Evolutionary conservation across 2,797 vertebrate genomes (phyloP), one percentile per base, ranked within the genome.

Genomic region (Sardinella longiceps): DNA sequence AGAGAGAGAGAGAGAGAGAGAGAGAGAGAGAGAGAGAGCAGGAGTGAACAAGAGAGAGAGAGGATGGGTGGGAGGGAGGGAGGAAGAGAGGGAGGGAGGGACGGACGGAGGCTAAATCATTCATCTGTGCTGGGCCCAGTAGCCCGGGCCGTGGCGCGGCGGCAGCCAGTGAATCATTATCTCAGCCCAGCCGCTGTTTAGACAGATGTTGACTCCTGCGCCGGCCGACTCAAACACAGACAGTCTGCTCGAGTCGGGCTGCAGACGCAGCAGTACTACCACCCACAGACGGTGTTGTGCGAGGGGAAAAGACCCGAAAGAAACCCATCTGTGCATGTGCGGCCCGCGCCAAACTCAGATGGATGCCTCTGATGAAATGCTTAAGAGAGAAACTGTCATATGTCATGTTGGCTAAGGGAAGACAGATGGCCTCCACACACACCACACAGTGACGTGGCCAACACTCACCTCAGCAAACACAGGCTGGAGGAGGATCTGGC

Each of bases 101-200:
- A 30, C 20, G 25, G n/a, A 37, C 3, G 20, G 81, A 83, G 58
- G 51, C 82, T 60, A 82, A 86, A 30, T 85, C 83, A 86, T 85
- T 50, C 70, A 70, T 83, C 53, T 46, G 63, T 84, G 84, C 50
- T 81, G 83, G 58, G 77, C 80, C 43, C 60, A 87, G 84, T 85
- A 46, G 80, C 88, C 90, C 84, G 84, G 87, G 84, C 87, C 86
- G n/a, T n/a, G n/a, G n/a, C n/a, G n/a, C n/a, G n/a, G n/a, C n/a
- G n/a, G 84, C 60, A 60, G 84, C 81, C 63, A 20, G 45, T 92
- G 92, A 93, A 90, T 95, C 92, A 94, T 63, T 90, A 89, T 90
- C 87, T 87, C 74, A 60, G 53, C 81, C 74, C 88, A 84, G 83
- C 89, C 91, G 91, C 86, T 92, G 90, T 93, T 94, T 94, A 91